phyloP scores from a whole-genome alignment of 2,113 vertebrate genomes.

The Rhinogobius similis region DNA sequence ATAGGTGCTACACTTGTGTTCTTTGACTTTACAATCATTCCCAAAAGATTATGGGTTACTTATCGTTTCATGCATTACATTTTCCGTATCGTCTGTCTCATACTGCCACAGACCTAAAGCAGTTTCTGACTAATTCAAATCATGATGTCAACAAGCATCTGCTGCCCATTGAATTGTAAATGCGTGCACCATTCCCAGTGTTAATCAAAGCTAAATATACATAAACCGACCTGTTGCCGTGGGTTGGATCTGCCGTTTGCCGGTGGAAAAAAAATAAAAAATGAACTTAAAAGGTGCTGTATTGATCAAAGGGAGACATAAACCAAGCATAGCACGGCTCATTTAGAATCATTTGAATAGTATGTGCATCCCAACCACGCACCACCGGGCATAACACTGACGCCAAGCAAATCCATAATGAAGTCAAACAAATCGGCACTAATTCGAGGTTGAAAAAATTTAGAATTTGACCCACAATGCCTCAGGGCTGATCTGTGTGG shows the following conservation, averaged over 20 bases:
- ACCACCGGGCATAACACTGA: conserved; percentile 29
- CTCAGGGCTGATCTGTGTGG: too few relatives aligned
- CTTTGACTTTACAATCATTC: too few relatives aligned
- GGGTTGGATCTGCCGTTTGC: conserved; percentile 55
- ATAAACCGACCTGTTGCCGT: conserved; percentile 52
- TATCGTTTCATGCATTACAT: background rate
- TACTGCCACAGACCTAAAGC: background rate
- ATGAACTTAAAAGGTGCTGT: conserved; percentile 38
- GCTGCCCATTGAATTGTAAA: conserved; percentile 46
- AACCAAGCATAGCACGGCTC: conserved; percentile 55
- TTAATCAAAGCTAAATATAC: conserved; percentile 60
- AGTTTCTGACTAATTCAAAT: conserved; percentile 2
- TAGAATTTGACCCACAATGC: too few relatives aligned
- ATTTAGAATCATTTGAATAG: conserved; percentile 66
- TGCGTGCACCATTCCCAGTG: conserved; percentile 7
- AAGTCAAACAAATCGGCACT: conserved; percentile 17
- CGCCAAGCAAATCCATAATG: conserved; percentile 21
- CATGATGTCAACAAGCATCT: background rate
- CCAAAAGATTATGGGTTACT: background rate
- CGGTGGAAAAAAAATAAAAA: conserved; percentile 26
- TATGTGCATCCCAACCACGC: conserved; percentile 45
- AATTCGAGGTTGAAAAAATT: too few relatives aligned
- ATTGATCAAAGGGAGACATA: conserved; percentile 57
- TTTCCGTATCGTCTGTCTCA: conserved; percentile 2
- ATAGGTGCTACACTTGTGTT: too few relatives aligned